phyloP scores from a whole-genome alignment of 2,888 invertebrate genomes.

The Zeuzera pyrina region DNA sequence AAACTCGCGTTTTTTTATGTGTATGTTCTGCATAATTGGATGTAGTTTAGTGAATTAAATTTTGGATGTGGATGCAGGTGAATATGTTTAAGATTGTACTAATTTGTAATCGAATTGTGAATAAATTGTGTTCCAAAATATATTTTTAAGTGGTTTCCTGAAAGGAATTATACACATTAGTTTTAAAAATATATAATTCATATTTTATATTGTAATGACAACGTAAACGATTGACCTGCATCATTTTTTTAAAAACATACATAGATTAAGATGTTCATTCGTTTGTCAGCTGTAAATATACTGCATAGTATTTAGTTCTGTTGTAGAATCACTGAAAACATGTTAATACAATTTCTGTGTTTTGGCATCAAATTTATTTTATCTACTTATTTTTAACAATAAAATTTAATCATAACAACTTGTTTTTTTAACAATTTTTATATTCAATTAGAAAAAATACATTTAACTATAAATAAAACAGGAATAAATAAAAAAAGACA shows the following conservation, averaged over 20 bases:
- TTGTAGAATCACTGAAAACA: conserved; percentile 52
- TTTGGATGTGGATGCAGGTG: conserved; percentile 53
- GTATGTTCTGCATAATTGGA: conserved; percentile 37
- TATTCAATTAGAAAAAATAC: no score
- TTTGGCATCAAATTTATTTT: conserved; percentile 69
- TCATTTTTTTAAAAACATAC: conserved; percentile 31
- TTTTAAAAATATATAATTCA: conserved; percentile 28
- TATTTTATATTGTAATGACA: conserved; percentile 32
- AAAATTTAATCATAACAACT: conserved; percentile 49
- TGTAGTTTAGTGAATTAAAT: conserved; percentile 26
- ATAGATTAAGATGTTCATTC: conserved; percentile 45
- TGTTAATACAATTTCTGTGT: conserved; percentile 65
- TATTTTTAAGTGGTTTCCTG: conserved; percentile 37
- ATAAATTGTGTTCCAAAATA: conserved; percentile 42
- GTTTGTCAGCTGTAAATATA: conserved; percentile 65
- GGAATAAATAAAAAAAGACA: no score
- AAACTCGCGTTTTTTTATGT: conserved; percentile 41
- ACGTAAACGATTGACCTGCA: conserved; percentile 65
- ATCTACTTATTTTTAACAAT: conserved; percentile 72
- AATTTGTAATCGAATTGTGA: conserved; percentile 39
- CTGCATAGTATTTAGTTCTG: conserved; percentile 53
- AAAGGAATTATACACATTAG: conserved; percentile 36
- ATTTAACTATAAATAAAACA: no score
- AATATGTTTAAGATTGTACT: conserved; percentile 56
- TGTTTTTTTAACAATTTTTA: conserved; percentile 1